Evolutionary conservation across 2,113 vertebrate species (phyloP), one percentile per base, ranked within the genome.

Genomic region (Ammodramus savannarum): DNA sequence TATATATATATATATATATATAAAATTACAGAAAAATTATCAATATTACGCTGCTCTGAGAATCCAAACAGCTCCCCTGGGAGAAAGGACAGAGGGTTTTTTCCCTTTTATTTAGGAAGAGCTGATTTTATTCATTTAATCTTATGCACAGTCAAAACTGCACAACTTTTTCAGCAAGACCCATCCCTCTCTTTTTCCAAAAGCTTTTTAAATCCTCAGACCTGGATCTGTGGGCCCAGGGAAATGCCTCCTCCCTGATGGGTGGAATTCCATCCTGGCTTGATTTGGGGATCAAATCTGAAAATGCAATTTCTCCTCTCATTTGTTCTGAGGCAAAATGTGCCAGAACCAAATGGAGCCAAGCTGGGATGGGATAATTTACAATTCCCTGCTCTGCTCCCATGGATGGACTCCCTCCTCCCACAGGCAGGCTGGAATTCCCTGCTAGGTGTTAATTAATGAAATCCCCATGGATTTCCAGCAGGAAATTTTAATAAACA

Each of bases 291-390:
- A 29, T 3, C 89, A 57, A 71, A 85, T 29, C 73, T 44, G n/a
- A 21, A 91, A 78, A 36, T 31, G 48, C 25, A 66, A 23, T 59
- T 87, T 93, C 81, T 43, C 69, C 55, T 80, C 75, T 78, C 66
- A 31, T 29, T 46, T 4, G 16, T 12, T 2, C 41, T 16, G 18
- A n/a, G 84, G 19, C 41, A 65, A 79, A 95, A 65, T 0, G 11
- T 5, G 16, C 3, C 13, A 4, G 12, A 73, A 25, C 7, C 51
- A 46, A 36, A 39, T 0, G 17, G 20, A 27, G 19, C 63, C 15
- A 49, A 4, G 48, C 39, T 0, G 27, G 27, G 32, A 6, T 6
- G 3, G 32, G 32, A 31, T 4, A n/a, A 62, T 31, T 4, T 7
- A 16, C 4, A 54, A 86, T 22, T 71, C 32, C 43, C 80, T 26